Evolutionary conservation across 2,888 invertebrate genomes (phyloP).

Genomic region (Pollenia amentaria): DNA sequence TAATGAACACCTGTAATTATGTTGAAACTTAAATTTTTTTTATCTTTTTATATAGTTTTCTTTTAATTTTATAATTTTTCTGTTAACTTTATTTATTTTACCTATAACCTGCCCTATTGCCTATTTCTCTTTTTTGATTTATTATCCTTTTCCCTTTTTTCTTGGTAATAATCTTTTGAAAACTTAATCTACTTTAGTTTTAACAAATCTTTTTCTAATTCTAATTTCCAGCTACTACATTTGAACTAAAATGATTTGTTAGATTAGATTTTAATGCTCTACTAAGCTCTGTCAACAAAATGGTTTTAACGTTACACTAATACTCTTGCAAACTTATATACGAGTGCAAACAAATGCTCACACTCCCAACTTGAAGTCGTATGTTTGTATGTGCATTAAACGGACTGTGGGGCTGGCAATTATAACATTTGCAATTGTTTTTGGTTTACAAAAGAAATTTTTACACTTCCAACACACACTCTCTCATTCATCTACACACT

Average conservation of each 20-base stretch:
- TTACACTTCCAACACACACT: constrained; percentile 7
- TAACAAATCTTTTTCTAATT: constrained; percentile 58
- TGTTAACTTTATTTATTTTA: not conserved
- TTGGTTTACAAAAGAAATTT: constrained; percentile 10
- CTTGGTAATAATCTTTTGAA: not conserved
- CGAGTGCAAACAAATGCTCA: not conserved
- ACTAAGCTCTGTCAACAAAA: constrained; percentile 73
- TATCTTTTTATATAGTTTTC: not conserved
- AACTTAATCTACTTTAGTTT: constrained; percentile 59
- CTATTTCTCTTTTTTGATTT: not conserved
- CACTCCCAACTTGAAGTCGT: not conserved
- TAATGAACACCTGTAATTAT: constrained; percentile 72
- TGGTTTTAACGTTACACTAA: constrained; percentile 62
- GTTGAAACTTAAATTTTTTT: not conserved
- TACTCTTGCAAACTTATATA: not conserved
- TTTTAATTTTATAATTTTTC: not conserved
- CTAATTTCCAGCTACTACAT: constrained; percentile 44
- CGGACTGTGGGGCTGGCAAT: constrained; percentile 26
- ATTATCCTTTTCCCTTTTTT: constrained; percentile 7
- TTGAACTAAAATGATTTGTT: constrained; percentile 69
- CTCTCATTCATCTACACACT: not conserved
- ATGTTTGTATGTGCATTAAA: not conserved
- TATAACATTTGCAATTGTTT: constrained; percentile 39
- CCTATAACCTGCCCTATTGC: not conserved
- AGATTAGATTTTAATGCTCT: constrained; percentile 73